Conservation (phyloP, 2,113 vertebrate species). For the Sebastes fasciatus region DNA sequence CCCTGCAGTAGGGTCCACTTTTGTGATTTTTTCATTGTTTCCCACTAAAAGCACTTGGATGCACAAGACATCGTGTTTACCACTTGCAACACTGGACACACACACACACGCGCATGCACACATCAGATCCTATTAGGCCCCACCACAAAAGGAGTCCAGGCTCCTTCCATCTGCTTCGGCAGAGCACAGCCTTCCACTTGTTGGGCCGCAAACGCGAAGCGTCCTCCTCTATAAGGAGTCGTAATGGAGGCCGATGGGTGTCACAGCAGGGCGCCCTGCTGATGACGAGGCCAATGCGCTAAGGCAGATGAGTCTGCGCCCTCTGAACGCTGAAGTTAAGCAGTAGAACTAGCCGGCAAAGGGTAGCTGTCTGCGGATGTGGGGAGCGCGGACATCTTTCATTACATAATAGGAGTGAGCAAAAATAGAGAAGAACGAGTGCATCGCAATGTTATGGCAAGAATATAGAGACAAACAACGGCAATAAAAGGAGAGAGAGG, state of each 20-base stretch:
- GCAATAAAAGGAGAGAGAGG: background rate
- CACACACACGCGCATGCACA: constrained; percentile 36
- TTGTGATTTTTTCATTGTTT: constrained; percentile 7
- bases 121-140: constrained; percentile 55
- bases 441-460: background rate
- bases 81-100: constrained; percentile 17
- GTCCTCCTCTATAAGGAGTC: constrained; percentile 40
- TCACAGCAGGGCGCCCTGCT: constrained; percentile 52
- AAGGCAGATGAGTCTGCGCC: constrained; percentile 53
- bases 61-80: constrained; percentile 20
- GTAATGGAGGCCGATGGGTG: constrained; percentile 67
- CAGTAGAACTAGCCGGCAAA: constrained; percentile 35
- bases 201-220: constrained; percentile 52
- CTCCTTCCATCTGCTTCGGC: constrained; percentile 58
- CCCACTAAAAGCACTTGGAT: constrained; percentile 19
- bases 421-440: background rate
- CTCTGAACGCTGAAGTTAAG: constrained; percentile 41
- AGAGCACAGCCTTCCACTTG: constrained; percentile 52
- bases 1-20: background rate
- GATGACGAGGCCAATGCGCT: constrained; percentile 58
- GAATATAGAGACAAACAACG: background rate
- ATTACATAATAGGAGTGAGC: constrained; percentile 11
- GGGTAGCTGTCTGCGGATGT: constrained; percentile 8
- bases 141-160: constrained; percentile 35
- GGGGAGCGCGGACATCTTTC: background rate